These are phyloP conservation scores for Oreonectes daqikongensis DNA, from an alignment of 2,797 vertebrate species.

Conservation along the genomic window DNA sequence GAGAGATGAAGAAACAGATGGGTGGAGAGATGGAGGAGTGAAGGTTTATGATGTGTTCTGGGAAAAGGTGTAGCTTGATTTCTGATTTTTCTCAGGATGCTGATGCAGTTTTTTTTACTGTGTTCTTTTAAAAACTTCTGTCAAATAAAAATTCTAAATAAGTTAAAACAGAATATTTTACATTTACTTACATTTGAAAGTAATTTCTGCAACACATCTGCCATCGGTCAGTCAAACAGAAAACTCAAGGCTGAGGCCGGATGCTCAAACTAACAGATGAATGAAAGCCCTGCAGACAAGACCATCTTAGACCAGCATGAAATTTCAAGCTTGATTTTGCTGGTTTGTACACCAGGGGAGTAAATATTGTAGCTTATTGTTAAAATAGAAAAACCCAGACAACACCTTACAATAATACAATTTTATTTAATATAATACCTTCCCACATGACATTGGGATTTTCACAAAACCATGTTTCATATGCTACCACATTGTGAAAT, in stretches of 20 bases:
- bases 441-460: no score
- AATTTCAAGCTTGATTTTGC: background rate
- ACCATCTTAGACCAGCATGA: no score
- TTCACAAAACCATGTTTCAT: no score
- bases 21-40: background rate
- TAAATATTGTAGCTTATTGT: background rate
- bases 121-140: background rate
- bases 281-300: no score
- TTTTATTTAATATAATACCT: no score
- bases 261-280: background rate
- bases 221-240: background rate
- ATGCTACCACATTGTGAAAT: no score
- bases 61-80: background rate
- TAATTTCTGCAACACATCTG: background rate
- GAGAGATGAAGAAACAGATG: conserved; percentile 23
- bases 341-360: background rate
- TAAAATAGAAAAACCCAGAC: no score
- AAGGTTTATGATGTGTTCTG: conserved; percentile 26
- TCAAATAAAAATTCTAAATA: no score
- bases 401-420: no score
- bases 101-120: background rate
- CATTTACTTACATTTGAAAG: no score
- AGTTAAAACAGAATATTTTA: no score
- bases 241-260: background rate
- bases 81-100: background rate